A percentile compares a stretch with the other conserved stretches of the same genome.
Conservation (phyloP, 2,113 vertebrate species). For the Aviceda subcristata region DNA sequence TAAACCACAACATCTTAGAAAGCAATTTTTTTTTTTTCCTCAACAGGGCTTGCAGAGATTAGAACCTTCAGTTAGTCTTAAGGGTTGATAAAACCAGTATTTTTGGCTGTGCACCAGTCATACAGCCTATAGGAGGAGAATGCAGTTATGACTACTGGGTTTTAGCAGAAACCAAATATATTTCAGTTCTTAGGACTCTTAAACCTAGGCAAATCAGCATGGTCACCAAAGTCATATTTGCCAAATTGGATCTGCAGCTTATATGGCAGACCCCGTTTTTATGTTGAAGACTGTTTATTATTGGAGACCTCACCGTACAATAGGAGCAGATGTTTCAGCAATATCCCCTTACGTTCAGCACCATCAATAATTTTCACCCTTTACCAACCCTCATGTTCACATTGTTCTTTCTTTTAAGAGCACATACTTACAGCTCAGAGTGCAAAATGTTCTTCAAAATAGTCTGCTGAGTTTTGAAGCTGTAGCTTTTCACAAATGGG, state of each 20-base stretch:
- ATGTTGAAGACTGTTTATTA: neutral
- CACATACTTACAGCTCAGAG: neutral
- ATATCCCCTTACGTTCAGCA: neutral
- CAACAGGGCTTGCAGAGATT: neutral
- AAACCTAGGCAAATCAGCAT: neutral
- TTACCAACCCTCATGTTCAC: neutral
- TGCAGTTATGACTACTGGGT: neutral
- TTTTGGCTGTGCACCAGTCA: neutral
- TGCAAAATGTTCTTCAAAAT: neutral
- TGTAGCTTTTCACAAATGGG: neutral
- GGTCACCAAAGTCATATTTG: neutral
- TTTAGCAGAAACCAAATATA: neutral
- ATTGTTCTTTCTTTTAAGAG: neutral
- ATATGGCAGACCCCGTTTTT: neutral
- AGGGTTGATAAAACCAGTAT: neutral
- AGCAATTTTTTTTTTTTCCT: neutral
- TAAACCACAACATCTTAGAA: neutral
- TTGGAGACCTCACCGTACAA: fast-evolving
- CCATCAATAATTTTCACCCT: neutral
- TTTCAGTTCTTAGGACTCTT: neutral
- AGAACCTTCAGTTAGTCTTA: neutral
- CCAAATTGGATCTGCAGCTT: neutral
- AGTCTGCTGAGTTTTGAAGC: neutral
- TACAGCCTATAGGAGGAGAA: neutral
- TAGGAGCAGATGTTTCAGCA: neutral